Conservation (phyloP, 2,113 vertebrate species). For the Eclectus roratus region DNA sequence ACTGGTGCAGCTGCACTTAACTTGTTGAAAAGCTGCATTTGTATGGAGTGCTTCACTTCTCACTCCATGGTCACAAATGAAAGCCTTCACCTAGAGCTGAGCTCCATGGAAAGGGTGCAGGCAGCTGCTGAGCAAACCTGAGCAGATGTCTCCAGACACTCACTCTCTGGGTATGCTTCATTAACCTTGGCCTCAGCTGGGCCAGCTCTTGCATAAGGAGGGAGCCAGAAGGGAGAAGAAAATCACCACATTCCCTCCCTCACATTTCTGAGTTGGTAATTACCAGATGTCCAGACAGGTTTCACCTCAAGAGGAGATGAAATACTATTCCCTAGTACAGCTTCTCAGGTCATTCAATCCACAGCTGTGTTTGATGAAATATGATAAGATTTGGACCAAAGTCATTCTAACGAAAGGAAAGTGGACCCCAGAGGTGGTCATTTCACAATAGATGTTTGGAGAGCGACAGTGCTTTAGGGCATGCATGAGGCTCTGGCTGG, state of each 20-base stretch:
- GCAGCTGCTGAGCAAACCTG: neutral
- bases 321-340: neutral
- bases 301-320: neutral
- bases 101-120: fast-evolving
- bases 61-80: neutral
- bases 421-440: neutral
- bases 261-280: neutral
- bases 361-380: neutral
- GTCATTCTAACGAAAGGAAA: neutral
- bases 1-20: constrained; percentile 19
- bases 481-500: fast-evolving
- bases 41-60: neutral
- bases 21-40: neutral
- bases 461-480: neutral
- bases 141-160: neutral
- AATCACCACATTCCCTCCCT: neutral
- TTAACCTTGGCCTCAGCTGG: neutral
- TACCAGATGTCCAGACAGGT: neutral
- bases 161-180: neutral
- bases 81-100: neutral
- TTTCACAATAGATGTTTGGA: neutral
- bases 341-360: neutral
- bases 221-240: neutral
- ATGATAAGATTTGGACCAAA: neutral
- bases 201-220: neutral